Percentiles rank a stretch among this genome's conserved stretches.
Evolutionary conservation across 2,888 invertebrate species (phyloP).

Genomic region (Lymantria dispar): DNA sequence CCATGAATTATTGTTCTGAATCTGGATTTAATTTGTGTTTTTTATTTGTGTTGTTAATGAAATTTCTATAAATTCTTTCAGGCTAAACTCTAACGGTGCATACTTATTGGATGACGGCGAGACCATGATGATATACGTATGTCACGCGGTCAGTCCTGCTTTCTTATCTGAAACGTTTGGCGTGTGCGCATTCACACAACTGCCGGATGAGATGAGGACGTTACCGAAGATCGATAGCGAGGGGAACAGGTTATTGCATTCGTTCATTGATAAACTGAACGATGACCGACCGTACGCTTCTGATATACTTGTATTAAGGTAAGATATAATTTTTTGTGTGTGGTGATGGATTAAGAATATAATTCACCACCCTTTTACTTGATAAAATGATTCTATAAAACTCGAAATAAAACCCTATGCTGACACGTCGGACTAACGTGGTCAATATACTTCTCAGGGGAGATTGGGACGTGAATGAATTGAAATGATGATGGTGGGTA

Average conservation of each 20-base stretch:
- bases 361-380: no score
- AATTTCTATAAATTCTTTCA: no score
- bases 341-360: no score
- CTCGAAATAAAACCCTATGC: no score
- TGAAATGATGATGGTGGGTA: no score
- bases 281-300: slow-evolving; percentile 92
- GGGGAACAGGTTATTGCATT: slow-evolving; percentile 88
- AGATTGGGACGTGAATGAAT: no score
- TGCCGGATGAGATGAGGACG: slow-evolving; percentile 89
- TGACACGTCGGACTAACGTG: no score
- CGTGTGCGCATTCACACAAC: slow-evolving; percentile 86
- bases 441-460: no score
- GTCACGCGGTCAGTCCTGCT: slow-evolving; percentile 88
- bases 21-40: no score
- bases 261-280: slow-evolving; percentile 91
- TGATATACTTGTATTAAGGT: slow-evolving; percentile 92
- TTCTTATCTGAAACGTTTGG: slow-evolving; percentile 91
- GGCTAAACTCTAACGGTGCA: slow-evolving; percentile 90
- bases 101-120: slow-evolving; percentile 96
- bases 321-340: slow-evolving; percentile 4
- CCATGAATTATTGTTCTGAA: no score
- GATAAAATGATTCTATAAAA: no score
- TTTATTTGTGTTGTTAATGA: no score
- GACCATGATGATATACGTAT: slow-evolving; percentile 91
- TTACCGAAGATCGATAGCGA: slow-evolving; percentile 90